These are phyloP conservation scores for Caenorhabditis elegans DNA, from an alignment of 1,140 invertebrate species.

Conservation along the genomic window WBcel235 BX284605.5:12275501-12276000, in stretches of 20 bases:
- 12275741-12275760: constrained; percentile 79
- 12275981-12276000: too few relatives aligned
- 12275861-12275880: constrained; percentile 97
- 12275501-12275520: not conserved
- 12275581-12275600: too few relatives aligned
- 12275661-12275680: not conserved
- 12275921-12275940: constrained; percentile 77
- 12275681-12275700: not conserved
- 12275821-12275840: constrained; percentile 97
- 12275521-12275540: not conserved
- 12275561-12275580: too few relatives aligned
- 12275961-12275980: not conserved
- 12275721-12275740: not conserved
- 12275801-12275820: constrained; percentile 99
- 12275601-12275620: too few relatives aligned
- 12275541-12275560: not conserved
- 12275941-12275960: not conserved
- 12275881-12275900: constrained; percentile 98
- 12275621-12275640: not conserved
- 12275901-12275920: constrained; percentile 96
- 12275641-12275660: constrained; percentile 10
- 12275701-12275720: not conserved
- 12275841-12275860: constrained; percentile 97
- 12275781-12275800: constrained; percentile 84
- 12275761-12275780: constrained; percentile 98